Evolutionary conservation across 2,888 invertebrate species (phyloP).

Genomic region (Agrotis ipsilon): DNA sequence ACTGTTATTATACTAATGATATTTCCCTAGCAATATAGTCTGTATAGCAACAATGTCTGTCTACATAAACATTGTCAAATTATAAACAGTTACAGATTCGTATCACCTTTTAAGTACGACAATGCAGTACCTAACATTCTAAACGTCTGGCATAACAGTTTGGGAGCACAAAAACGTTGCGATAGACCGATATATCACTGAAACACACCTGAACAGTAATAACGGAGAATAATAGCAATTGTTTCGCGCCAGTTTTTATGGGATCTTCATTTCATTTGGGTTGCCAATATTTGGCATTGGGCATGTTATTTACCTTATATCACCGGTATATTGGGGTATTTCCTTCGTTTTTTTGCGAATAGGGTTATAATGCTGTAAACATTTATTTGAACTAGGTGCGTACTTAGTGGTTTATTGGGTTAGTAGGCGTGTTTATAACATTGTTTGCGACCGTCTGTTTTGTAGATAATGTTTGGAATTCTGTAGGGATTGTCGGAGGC

Average conservation of each 20-base stretch:
- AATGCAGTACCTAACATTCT: slow-evolving; percentile 71
- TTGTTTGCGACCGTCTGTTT: slow-evolving; percentile 9
- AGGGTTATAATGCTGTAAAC: slow-evolving; percentile 34
- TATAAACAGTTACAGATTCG: slow-evolving; percentile 18
- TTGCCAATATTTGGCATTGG: slow-evolving; percentile 63
- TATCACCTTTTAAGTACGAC: slow-evolving; percentile 37
- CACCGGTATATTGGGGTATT: slow-evolving; percentile 46
- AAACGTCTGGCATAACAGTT: slow-evolving; percentile 73
- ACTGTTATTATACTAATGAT: slow-evolving; percentile 19
- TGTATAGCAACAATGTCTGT: neutral
- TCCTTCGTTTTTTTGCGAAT: slow-evolving; percentile 46
- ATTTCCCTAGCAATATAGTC: slow-evolving; percentile 3
- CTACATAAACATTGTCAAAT: slow-evolving; percentile 23
- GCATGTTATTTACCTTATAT: slow-evolving; percentile 58
- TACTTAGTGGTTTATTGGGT: slow-evolving; percentile 18
- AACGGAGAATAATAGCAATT: slow-evolving; percentile 88
- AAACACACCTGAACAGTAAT: slow-evolving; percentile 88
- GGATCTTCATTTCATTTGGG: slow-evolving; percentile 81
- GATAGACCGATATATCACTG: slow-evolving; percentile 85
- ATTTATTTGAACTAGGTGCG: slow-evolving; percentile 19
- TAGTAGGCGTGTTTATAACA: neutral
- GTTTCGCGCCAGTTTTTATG: slow-evolving; percentile 86
- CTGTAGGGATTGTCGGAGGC: neutral
- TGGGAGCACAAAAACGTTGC: slow-evolving; percentile 81
- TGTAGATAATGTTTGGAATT: neutral